phyloP scores from a whole-genome alignment of 2,113 vertebrate species.

The Toxostoma redivivum region DNA sequence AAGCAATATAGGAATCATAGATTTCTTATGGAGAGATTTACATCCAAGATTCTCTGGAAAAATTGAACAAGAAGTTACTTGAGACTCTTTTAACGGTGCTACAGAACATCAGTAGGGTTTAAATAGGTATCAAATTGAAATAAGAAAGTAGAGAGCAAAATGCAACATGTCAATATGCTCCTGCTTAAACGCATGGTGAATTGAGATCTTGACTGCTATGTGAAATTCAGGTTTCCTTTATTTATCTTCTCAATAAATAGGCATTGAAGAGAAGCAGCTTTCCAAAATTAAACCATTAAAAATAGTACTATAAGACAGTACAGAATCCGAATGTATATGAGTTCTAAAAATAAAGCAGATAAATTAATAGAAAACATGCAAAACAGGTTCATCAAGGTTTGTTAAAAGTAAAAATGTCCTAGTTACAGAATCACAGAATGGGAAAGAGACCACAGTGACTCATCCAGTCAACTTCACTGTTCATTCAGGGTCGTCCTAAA shows the following conservation, averaged over 20 bases:
- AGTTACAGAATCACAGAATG: background rate
- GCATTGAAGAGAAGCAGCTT: background rate
- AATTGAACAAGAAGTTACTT: background rate
- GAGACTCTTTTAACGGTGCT: background rate
- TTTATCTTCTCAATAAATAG: background rate
- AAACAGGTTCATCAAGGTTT: background rate
- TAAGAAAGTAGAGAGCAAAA: background rate
- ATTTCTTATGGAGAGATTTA: background rate
- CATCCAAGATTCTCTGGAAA: background rate
- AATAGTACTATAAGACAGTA: background rate
- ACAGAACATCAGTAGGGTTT: background rate
- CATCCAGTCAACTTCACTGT: background rate
- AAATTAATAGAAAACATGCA: background rate
- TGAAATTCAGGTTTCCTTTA: background rate
- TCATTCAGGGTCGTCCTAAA: background rate
- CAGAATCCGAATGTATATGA: background rate
- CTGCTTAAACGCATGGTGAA: background rate
- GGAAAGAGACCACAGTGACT: background rate
- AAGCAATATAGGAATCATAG: background rate
- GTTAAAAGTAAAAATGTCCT: background rate
- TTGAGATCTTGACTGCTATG: background rate
- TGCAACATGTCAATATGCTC: background rate
- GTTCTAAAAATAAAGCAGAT: background rate
- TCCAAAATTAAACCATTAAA: background rate
- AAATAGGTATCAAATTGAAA: background rate